These are phyloP conservation scores for Sycophaga agraensis DNA, from an alignment of 1,140 invertebrate species.

Conservation along the genomic window DNA sequence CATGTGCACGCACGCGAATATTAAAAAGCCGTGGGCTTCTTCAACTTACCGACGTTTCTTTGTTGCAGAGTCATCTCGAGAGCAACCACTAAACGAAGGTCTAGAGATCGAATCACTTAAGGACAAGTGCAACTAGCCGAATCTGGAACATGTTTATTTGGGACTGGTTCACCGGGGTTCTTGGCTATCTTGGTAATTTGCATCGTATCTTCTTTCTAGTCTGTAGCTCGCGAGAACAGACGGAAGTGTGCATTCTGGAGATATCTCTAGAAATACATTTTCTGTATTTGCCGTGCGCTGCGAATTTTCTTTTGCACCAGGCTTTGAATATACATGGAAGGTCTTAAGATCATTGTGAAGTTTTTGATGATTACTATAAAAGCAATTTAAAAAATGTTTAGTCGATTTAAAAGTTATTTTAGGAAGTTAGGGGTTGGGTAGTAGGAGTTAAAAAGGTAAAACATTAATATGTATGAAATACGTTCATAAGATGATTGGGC, in stretches of 20 bases:
- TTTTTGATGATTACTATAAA: no score
- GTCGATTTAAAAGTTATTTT: no score
- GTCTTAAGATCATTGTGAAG: no score
- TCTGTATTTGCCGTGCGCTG: background rate
- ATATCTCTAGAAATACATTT: no score
- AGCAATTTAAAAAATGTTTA: no score
- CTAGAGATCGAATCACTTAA: constrained; percentile 16
- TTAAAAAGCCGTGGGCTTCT: constrained; percentile 16
- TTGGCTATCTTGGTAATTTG: constrained; percentile 89
- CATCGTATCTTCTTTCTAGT: background rate
- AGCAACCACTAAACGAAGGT: background rate
- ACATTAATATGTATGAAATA: no score
- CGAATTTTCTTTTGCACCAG: no score
- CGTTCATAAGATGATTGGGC: no score
- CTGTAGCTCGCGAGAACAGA: background rate
- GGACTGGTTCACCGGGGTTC: constrained; percentile 96
- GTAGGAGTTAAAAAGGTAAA: no score
- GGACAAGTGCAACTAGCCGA: constrained; percentile 1
- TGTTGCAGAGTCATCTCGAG: constrained; percentile 54
- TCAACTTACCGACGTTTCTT: constrained; percentile 33
- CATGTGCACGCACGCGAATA: constrained; percentile 4
- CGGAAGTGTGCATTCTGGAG: no score
- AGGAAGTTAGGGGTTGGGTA: no score
- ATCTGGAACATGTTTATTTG: constrained; percentile 87
- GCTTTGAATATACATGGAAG: no score